phyloP scores from a whole-genome alignment of 2,888 invertebrate genomes.

The Elegia similella region DNA sequence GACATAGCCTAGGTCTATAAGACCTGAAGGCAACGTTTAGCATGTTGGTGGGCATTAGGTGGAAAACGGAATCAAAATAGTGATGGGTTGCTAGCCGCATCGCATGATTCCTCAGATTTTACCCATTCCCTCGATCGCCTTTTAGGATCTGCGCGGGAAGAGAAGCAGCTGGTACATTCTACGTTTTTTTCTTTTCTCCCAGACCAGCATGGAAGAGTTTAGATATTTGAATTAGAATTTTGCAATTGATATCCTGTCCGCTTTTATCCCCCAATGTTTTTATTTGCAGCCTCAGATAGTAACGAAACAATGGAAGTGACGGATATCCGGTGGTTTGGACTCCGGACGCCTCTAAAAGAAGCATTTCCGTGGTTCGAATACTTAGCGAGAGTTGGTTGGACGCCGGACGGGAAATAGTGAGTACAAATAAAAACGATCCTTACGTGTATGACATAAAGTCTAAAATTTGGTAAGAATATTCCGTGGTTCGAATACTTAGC shows the following conservation, averaged over 20 bases:
- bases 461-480: conserved; percentile 45
- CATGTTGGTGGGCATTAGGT: neutral
- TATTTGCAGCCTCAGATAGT: conserved; percentile 43
- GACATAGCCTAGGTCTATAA: too few species aligned
- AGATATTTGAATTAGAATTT: too few species aligned
- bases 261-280: too few species aligned
- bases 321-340: conserved; percentile 88
- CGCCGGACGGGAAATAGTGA: conserved; percentile 93
- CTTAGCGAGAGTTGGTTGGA: conserved; percentile 97
- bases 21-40: too few species aligned
- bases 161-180: too few species aligned
- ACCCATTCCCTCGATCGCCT: too few species aligned
- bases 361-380: conserved; percentile 98
- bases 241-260: neutral
- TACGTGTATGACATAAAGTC: neutral
- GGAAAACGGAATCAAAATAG: neutral
- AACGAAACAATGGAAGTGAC: conserved; percentile 83
- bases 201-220: too few species aligned
- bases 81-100: neutral
- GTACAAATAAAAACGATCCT: conserved; percentile 60
- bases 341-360: conserved; percentile 88
- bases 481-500: conserved; percentile 98
- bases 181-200: too few species aligned
- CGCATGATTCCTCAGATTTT: too few species aligned
- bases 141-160: too few species aligned